These are phyloP conservation scores for Pseudochromis fuscus DNA, from an alignment of 2,797 vertebrate genomes.

Conservation along the genomic window DNA sequence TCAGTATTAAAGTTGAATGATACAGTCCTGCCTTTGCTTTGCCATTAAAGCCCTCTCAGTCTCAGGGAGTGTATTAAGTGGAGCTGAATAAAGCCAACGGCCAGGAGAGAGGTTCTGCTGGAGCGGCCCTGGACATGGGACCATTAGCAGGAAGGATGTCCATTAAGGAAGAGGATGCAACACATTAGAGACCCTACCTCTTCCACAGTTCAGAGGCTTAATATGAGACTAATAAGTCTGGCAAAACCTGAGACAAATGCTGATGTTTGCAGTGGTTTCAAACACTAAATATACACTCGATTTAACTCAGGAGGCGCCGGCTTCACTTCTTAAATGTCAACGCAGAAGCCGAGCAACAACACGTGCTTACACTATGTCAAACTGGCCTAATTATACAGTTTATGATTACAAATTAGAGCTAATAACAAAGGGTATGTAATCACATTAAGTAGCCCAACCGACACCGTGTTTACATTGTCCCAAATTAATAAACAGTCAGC, in stretches of 20 bases:
- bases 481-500: constrained; percentile 55
- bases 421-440: constrained; percentile 61
- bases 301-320: constrained; percentile 34
- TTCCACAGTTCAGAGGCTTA: constrained; percentile 51
- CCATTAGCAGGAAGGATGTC: constrained; percentile 79
- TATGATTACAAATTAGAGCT: constrained; percentile 66
- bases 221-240: constrained; percentile 52
- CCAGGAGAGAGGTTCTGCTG: constrained; percentile 54
- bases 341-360: constrained; percentile 37
- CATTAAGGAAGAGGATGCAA: constrained; percentile 78
- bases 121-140: constrained; percentile 45
- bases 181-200: constrained; percentile 75
- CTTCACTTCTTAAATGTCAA: constrained; percentile 47
- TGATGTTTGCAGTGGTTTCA: constrained; percentile 44
- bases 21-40: constrained; percentile 38
- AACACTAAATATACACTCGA: constrained; percentile 29
- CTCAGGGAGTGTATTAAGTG: constrained; percentile 50
- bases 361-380: constrained; percentile 53
- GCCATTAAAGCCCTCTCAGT: constrained; percentile 46
- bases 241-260: constrained; percentile 43
- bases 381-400: constrained; percentile 59
- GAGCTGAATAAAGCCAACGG: constrained; percentile 59
- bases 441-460: constrained; percentile 45
- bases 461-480: constrained; percentile 61
- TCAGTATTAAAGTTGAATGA: constrained; percentile 52